These are phyloP conservation scores for Euphonia xanthogaster DNA, from an alignment of 2,797 vertebrate species.

Conservation along the genomic window DNA sequence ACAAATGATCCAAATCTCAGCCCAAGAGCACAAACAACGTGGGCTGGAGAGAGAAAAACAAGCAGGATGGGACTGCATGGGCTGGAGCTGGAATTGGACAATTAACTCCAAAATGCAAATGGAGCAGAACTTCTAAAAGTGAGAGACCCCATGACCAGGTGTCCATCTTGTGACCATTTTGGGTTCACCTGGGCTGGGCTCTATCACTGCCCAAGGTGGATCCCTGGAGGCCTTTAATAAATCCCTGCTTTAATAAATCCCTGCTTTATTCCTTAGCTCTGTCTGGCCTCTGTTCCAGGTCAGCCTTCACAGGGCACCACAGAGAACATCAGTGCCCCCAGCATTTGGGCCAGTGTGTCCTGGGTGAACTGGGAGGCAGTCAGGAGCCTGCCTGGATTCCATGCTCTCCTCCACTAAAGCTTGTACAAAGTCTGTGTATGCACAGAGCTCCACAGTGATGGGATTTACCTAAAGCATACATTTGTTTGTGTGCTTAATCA, in stretches of 20 bases:
- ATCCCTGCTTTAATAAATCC: not conserved
- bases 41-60: not conserved
- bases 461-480: not conserved
- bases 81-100: fast-evolving
- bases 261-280: not conserved
- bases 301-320: not conserved
- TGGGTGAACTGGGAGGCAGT: not conserved
- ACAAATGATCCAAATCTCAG: not conserved
- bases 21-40: not conserved
- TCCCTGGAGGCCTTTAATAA: not conserved
- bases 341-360: not conserved
- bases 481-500: not conserved
- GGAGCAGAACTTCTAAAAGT: not conserved
- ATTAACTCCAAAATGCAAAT: not conserved
- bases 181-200: not conserved
- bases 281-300: fast-evolving
- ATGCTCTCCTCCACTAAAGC: not conserved
- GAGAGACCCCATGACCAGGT: fast-evolving
- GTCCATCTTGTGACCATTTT: not conserved
- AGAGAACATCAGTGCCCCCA: not conserved
- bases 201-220: not conserved
- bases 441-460: not conserved
- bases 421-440: not conserved
- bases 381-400: not conserved
- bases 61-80: not conserved